phyloP scores from a whole-genome alignment of 2,888 invertebrate species.

The Epinotia ramella region DNA sequence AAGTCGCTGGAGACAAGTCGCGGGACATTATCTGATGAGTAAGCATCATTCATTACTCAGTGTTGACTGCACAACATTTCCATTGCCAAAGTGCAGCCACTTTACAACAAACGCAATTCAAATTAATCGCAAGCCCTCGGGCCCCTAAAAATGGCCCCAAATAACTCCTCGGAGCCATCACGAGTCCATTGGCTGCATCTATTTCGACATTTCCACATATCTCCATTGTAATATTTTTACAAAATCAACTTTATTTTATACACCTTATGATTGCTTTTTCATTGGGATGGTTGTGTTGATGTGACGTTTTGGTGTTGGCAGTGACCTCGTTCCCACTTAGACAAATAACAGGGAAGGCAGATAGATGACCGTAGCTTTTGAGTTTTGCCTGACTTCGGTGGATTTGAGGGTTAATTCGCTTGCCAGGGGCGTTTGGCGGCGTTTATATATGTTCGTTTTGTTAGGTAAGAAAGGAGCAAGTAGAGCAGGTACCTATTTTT shows the following conservation, averaged over 20 bases:
- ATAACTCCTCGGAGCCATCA: constrained; percentile 27
- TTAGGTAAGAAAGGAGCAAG: not conserved
- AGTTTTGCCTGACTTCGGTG: not conserved
- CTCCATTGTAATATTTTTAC: not conserved
- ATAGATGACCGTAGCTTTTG: constrained; percentile 4
- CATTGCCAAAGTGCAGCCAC: not conserved
- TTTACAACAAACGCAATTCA: constrained; percentile 29
- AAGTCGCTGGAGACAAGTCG: too few relatives aligned
- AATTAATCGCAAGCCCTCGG: constrained; percentile 22
- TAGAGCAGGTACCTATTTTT: not conserved
- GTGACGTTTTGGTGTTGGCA: not conserved
- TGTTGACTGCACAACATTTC: too few relatives aligned
- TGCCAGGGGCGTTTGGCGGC: constrained; percentile 1
- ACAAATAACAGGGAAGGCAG: constrained; percentile 16
- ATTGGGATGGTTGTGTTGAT: not conserved
- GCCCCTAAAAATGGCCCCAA: constrained; percentile 27
- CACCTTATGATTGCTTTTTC: not conserved
- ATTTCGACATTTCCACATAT: not conserved
- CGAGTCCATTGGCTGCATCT: not conserved
- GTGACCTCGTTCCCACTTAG: constrained; percentile 7
- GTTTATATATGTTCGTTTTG: not conserved
- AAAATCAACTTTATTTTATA: not conserved
- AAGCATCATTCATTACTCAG: too few relatives aligned
- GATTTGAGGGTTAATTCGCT: constrained; percentile 2
- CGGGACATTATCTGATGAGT: too few relatives aligned